Percentiles rank a stretch among this genome's conserved stretches.
Evolutionary conservation across 1,140 invertebrate genomes (phyloP).

Genomic region (Leptonema lineaticorne): DNA sequence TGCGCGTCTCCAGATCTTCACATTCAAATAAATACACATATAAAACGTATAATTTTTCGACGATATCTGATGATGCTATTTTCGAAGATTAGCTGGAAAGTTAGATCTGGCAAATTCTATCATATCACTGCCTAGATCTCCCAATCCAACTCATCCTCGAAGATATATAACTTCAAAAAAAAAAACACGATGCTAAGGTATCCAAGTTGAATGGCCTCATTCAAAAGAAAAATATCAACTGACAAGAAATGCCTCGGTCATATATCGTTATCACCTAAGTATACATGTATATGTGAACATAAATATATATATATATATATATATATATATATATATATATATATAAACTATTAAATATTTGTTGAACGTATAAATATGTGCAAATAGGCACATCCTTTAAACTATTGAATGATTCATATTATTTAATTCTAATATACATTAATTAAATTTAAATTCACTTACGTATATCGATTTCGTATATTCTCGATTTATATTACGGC

Average conservation of each 20-base stretch:
- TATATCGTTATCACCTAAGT: background rate
- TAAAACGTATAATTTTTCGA: background rate
- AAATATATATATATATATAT: too few species aligned
- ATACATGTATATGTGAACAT: too few species aligned
- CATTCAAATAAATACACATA: too few species aligned
- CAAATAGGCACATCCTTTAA: constrained; percentile 2
- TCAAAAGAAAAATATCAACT: background rate
- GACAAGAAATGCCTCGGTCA: background rate
- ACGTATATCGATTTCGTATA: too few species aligned
- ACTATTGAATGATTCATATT: too few species aligned
- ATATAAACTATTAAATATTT: constrained; percentile 3
- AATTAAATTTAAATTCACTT: too few species aligned
- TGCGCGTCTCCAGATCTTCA: constrained; percentile 42
- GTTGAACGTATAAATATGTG: background rate
- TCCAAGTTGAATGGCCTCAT: background rate
- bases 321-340: too few species aligned
- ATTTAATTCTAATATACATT: too few species aligned
- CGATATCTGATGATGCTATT: background rate
- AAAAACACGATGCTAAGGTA: too few species aligned
- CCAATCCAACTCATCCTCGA: constrained; percentile 55
- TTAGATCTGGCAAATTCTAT: constrained; percentile 57
- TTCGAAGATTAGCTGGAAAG: constrained; percentile 55
- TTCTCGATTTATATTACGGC: too few species aligned
- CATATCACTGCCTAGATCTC: constrained; percentile 55
- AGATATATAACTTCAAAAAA: background rate